phyloP scores from a whole-genome alignment of 2,113 vertebrate species.

The Erpornis zantholeuca region DNA sequence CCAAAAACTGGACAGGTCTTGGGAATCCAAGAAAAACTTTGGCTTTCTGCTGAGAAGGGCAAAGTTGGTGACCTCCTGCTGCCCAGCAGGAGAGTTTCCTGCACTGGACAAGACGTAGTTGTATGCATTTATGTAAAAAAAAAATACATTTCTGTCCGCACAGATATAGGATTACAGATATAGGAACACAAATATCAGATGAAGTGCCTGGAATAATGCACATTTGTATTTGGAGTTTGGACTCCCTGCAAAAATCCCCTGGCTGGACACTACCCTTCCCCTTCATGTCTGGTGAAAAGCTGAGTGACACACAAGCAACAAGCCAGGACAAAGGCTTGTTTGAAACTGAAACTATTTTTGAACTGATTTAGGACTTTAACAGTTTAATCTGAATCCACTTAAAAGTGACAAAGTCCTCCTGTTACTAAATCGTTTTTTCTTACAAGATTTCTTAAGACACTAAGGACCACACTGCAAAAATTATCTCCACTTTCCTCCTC shows the following conservation, averaged over 20 bases:
- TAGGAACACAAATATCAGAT: not conserved
- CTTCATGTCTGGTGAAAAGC: not conserved
- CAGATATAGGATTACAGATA: not conserved
- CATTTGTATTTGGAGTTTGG: not conserved
- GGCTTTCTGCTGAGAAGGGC: not conserved
- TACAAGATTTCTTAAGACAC: not conserved
- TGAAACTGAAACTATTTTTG: slow-evolving; percentile 16
- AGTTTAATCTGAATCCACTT: not conserved
- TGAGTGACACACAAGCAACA: fast-evolving
- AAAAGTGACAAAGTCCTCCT: not conserved
- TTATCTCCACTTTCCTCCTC: no score
- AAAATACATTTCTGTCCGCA: fast-evolving
- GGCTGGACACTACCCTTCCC: not conserved
- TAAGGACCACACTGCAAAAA: not conserved
- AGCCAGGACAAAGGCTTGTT: not conserved
- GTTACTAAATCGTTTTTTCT: not conserved
- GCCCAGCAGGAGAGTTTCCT: not conserved
- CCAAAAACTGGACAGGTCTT: not conserved
- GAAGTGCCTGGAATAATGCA: not conserved
- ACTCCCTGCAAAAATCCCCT: fast-evolving
- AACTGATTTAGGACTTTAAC: not conserved
- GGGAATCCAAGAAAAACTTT: not conserved
- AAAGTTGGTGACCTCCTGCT: not conserved
- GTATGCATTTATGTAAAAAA: not conserved
- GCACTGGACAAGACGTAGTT: not conserved